phyloP scores from a whole-genome alignment of 1,140 invertebrate species.

The Tenebrio molitor region DNA sequence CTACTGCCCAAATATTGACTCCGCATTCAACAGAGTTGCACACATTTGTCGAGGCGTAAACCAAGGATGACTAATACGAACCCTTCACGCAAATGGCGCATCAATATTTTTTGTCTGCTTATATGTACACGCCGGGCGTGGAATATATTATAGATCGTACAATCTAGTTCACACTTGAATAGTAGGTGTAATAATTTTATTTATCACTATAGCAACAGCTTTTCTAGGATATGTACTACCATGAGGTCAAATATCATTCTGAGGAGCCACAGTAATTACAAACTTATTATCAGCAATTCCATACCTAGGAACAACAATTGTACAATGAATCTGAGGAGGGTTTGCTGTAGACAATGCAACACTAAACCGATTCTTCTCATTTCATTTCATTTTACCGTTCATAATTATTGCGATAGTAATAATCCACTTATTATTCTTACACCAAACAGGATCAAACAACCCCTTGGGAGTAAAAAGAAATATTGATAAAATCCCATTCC shows the following conservation, averaged over 20 bases:
- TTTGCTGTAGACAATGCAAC: constrained; percentile 79
- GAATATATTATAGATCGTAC: constrained; percentile 72
- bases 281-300: constrained; percentile 78
- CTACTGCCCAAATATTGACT: constrained; percentile 70
- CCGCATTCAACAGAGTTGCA: constrained; percentile 72
- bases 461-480: constrained; percentile 73
- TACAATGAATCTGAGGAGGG: constrained; percentile 78
- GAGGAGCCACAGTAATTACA: constrained; percentile 80
- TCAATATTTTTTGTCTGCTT: constrained; percentile 72
- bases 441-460: constrained; percentile 74
- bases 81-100: constrained; percentile 71
- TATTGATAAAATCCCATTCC: constrained; percentile 74
- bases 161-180: constrained; percentile 70
- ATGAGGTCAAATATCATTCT: constrained; percentile 82
- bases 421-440: constrained; percentile 74
- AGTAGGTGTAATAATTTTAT: constrained; percentile 71
- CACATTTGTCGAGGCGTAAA: constrained; percentile 71
- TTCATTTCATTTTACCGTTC: constrained; percentile 80
- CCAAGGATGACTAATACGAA: constrained; percentile 71
- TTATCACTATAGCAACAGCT: constrained; percentile 74
- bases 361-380: constrained; percentile 78
- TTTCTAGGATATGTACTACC: constrained; percentile 80
- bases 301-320: constrained; percentile 72
- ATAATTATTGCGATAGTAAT: constrained; percentile 72
- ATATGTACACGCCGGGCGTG: constrained; percentile 70